Evolutionary conservation across 2,888 invertebrate genomes (phyloP), one percentile per base, ranked within the genome.

Genomic region (Amblyteles armatorius): DNA sequence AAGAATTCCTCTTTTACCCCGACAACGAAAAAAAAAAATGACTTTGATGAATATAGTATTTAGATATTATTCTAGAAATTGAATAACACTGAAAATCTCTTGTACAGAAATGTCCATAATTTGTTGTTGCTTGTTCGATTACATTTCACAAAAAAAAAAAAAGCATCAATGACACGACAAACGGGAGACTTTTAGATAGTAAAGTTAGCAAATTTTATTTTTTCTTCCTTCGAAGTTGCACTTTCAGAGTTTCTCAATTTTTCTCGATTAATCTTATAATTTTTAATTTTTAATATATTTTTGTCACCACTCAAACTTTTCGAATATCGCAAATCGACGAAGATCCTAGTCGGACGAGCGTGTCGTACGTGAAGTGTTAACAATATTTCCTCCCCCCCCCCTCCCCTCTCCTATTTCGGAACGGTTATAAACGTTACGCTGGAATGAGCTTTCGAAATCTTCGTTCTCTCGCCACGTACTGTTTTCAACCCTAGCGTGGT

Each of bases 381-480:
- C 63, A 33, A 26, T 33, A 60, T 29, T 57, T 57, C 33, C 33
- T 6, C 33, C 33, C 33, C 40, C 40, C 40, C 9, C 36, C 7
- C 7, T 0, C 3, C 40, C 29, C 60, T 5, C 11, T 13, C 19
- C 26, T 22, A 26, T 60, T 26, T 19, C 26, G 29, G 29, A 33
- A 63, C 16, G 63, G 63, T 48, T 48, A n/a, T 63, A 63, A 63
- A 33, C 63, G 33, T 63, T 63, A 33, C 33, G 71, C 36, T 16
- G 63, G 50, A 65, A 63, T 63, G 80, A 73, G 74, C 55, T 60
- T 55, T 36, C 22, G 44, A 68, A 48, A 71, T 74, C 71, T 79
- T 83, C 44, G 71, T 71, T 79, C 83, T 79, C 83, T 67, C 79
- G 71, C 83, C 79, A 79, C 79, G 79, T 83, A 80, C 67, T 5